A percentile compares a stretch with the other conserved stretches of the same genome.
These are phyloP conservation scores for Antechinus flavipes DNA, from an alignment of 2,113 vertebrate species.

Conservation along the genomic window DNA sequence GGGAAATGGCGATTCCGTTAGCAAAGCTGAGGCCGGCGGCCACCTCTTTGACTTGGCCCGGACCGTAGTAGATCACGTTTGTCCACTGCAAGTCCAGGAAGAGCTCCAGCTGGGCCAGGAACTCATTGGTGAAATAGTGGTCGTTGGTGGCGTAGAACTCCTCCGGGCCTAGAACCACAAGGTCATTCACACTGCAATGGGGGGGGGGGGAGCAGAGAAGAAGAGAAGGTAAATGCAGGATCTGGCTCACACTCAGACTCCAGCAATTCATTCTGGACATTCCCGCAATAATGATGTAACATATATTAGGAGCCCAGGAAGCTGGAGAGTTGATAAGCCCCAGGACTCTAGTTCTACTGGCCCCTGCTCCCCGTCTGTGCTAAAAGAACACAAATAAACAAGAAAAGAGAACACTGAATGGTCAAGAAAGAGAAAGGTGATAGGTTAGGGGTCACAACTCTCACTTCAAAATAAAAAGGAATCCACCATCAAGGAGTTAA, in stretches of 20 bases:
- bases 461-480: neutral
- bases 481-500: neutral
- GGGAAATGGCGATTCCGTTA: conserved; percentile 94
- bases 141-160: conserved; percentile 97
- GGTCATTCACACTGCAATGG: conserved; percentile 91
- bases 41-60: conserved; percentile 90
- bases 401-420: neutral
- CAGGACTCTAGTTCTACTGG: neutral
- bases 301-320: neutral
- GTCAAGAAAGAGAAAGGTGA: neutral
- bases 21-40: conserved; percentile 88
- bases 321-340: no score
- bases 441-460: neutral
- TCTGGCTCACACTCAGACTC: neutral
- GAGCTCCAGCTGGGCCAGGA: conserved; percentile 81
- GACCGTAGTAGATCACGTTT: conserved; percentile 93
- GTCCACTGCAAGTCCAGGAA: conserved; percentile 86
- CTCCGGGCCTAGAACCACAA: conserved; percentile 91
- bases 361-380: neutral
- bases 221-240: neutral
- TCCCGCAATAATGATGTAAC: neutral
- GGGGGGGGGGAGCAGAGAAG: neutral
- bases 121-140: conserved; percentile 85
- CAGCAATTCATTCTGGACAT: neutral
- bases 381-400: neutral